Conservation (phyloP, 2,113 vertebrate genomes). For the Callipepla squamata region DNA sequence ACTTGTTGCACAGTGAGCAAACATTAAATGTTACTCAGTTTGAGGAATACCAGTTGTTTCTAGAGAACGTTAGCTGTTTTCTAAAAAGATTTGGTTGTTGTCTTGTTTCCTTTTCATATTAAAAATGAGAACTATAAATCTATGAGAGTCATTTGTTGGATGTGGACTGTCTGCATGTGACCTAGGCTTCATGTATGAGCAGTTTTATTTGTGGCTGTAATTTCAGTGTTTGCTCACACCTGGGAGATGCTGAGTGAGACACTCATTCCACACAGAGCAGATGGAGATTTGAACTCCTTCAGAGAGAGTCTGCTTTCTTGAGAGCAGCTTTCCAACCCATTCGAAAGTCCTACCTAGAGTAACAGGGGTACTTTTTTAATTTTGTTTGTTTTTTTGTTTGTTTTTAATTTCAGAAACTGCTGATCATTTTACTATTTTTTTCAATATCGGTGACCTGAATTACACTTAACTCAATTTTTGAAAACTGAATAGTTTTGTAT, state of each 20-base stretch:
- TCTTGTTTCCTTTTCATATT: background rate
- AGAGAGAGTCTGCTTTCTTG: background rate
- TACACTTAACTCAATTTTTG: background rate
- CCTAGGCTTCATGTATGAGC: background rate
- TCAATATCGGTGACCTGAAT: background rate
- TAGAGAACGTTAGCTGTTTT: background rate
- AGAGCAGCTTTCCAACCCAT: background rate
- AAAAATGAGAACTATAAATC: background rate
- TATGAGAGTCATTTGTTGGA: background rate
- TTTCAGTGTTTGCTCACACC: background rate
- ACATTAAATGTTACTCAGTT: background rate
- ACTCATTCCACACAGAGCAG: background rate
- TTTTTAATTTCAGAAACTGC: background rate
- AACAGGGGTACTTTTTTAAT: background rate
- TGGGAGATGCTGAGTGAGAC: background rate
- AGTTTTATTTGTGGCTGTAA: background rate
- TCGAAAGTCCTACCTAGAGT: background rate
- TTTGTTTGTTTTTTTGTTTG: background rate
- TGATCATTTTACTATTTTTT: background rate
- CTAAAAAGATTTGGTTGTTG: background rate
- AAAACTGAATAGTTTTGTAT: background rate
- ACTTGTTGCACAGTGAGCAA: background rate
- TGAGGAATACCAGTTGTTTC: background rate
- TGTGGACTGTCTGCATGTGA: background rate
- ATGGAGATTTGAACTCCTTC: background rate